Conservation (phyloP, 2,888 invertebrate species). For the Lasioglossum figueresi region DNA sequence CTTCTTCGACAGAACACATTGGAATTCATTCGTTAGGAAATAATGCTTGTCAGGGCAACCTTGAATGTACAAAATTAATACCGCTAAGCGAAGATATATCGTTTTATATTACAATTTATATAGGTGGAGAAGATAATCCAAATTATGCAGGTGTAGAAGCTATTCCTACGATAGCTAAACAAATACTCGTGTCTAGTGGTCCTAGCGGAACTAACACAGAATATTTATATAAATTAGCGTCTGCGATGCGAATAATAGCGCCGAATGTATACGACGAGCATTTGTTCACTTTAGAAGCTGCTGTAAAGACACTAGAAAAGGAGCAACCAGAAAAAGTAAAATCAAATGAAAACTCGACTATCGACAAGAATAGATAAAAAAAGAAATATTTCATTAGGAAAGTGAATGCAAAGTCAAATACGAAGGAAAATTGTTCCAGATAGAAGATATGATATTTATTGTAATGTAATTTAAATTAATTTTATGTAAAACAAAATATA, state of each 20-base stretch:
- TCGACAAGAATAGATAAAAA: conserved; percentile 6
- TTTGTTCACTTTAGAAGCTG: conserved; percentile 89
- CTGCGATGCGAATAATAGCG: conserved; percentile 90
- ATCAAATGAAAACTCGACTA: conserved; percentile 17
- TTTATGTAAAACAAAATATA: neutral
- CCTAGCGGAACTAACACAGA: conserved; percentile 96
- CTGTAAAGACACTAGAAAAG: conserved; percentile 84
- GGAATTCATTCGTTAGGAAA: conserved; percentile 69
- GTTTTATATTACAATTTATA: conserved; percentile 91
- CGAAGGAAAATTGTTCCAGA: neutral
- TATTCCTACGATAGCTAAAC: conserved; percentile 90
- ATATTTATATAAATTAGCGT: conserved; percentile 94
- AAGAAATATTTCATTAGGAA: neutral
- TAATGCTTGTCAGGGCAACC: conserved; percentile 8
- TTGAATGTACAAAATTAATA: conserved; percentile 1
- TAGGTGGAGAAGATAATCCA: conserved; percentile 92
- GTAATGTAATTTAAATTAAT: conserved; percentile 2
- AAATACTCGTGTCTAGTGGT: conserved; percentile 90
- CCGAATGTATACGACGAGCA: conserved; percentile 91
- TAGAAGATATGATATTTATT: neutral
- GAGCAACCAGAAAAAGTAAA: conserved; percentile 38
- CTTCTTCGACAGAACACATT: conserved; percentile 56
- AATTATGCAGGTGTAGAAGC: conserved; percentile 92
- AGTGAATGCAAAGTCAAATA: neutral
- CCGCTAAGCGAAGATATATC: conserved; percentile 82